Evolutionary conservation across 2,113 vertebrate species (phyloP).

Genomic region (Brachyistius frenatus): DNA sequence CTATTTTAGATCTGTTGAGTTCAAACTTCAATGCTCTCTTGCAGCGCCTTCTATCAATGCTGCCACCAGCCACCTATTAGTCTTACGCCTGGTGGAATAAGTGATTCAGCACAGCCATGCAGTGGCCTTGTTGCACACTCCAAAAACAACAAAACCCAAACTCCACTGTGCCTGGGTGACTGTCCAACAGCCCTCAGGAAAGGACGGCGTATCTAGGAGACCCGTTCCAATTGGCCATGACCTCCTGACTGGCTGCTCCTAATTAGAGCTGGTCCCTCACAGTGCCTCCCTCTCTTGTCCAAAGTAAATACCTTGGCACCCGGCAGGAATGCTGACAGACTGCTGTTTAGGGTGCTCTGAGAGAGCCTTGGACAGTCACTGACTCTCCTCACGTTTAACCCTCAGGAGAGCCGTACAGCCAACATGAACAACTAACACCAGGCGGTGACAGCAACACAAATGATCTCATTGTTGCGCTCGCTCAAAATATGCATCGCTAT

Average conservation of each 20-base stretch:
- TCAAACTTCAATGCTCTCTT: slow-evolving; percentile 6
- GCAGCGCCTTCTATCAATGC: slow-evolving; percentile 13
- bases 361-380: slow-evolving; percentile 46
- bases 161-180: slow-evolving; percentile 17
- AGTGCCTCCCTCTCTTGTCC: slow-evolving; percentile 74
- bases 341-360: slow-evolving; percentile 62
- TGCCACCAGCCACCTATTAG: slow-evolving; percentile 25
- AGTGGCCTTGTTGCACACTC: slow-evolving; percentile 34
- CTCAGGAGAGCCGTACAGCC: slow-evolving; percentile 24
- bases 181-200: slow-evolving; percentile 32
- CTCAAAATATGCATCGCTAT: slow-evolving; percentile 47
- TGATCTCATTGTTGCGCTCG: slow-evolving; percentile 50
- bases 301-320: slow-evolving; percentile 80
- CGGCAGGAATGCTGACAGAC: slow-evolving; percentile 71
- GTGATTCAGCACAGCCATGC: slow-evolving; percentile 20
- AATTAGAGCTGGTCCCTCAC: slow-evolving; percentile 77
- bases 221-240: slow-evolving; percentile 65
- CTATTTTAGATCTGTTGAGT: neutral
- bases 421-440: slow-evolving; percentile 42
- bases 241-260: slow-evolving; percentile 72
- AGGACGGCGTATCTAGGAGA: slow-evolving; percentile 58
- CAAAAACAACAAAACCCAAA: slow-evolving; percentile 54
- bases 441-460: slow-evolving; percentile 51
- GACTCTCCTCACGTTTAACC: slow-evolving; percentile 60
- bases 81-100: slow-evolving; percentile 23